Conservation (phyloP, 2,113 vertebrate species). For the human region DNA sequence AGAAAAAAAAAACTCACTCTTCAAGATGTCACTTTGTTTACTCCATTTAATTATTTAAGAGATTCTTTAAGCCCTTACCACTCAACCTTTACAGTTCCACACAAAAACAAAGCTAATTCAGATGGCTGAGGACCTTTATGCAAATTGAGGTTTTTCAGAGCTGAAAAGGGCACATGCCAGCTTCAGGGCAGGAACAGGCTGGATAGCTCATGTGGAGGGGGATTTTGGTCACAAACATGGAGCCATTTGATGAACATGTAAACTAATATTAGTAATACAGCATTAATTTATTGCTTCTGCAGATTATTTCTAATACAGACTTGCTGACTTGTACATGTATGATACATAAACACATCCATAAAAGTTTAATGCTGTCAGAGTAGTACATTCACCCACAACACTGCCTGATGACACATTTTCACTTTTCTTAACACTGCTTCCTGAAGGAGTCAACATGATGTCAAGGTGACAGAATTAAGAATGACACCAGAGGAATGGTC, state of each 20-base stretch:
- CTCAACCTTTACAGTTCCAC: constrained; percentile 75
- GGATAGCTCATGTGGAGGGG: constrained; percentile 15
- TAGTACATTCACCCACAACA: not conserved
- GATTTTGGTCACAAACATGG: constrained; percentile 28
- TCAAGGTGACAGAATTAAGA: constrained; percentile 44
- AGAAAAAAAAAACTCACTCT: constrained; percentile 5
- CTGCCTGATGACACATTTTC: constrained; percentile 35
- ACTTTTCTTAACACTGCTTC: constrained; percentile 41
- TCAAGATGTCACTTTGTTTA: constrained; percentile 78
- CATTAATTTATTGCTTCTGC: constrained; percentile 77
- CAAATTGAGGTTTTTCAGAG: constrained; percentile 55
- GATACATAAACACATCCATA: constrained; percentile 81
- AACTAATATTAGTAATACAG: constrained; percentile 69
- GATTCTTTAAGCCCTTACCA: constrained; percentile 74
- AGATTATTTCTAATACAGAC: constrained; percentile 80
- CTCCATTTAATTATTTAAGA: constrained; percentile 80
- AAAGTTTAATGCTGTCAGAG: constrained; percentile 76
- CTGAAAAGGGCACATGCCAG: constrained; percentile 10
- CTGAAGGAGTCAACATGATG: constrained; percentile 37
- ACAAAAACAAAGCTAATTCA: constrained; percentile 74
- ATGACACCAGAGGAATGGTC: not conserved
- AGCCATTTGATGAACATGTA: constrained; percentile 67
- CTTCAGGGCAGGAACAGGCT: constrained; percentile 37
- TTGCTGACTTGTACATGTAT: constrained; percentile 77
- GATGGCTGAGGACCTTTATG: constrained; percentile 67